Evolutionary conservation across 1,140 invertebrate species (phyloP).

Genomic region (Lasaia peninsularis): DNA sequence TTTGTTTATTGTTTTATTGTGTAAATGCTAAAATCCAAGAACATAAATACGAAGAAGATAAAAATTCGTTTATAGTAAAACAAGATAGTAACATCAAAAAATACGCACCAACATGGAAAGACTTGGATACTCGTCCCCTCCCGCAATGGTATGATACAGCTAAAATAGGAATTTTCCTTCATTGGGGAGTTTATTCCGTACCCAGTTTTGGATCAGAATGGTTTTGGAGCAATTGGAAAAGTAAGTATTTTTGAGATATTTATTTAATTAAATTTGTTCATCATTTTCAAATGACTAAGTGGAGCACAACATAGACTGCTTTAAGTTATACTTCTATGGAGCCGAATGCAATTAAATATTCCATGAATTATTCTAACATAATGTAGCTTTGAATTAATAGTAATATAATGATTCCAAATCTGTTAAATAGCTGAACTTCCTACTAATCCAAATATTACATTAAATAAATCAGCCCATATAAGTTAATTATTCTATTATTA

Average conservation of each 20-base stretch:
- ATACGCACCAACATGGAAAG: slow-evolving; percentile 85
- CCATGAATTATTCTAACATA: too few species aligned
- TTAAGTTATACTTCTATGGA: too few species aligned
- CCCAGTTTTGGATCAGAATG: slow-evolving; percentile 91
- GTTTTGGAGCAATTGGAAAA: slow-evolving; percentile 91
- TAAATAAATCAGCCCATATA: too few species aligned
- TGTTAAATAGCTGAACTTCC: too few species aligned
- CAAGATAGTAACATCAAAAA: slow-evolving; percentile 18
- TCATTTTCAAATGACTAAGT: too few species aligned
- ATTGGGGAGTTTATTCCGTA: slow-evolving; percentile 96
- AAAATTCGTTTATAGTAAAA: not conserved
- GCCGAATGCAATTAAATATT: too few species aligned
- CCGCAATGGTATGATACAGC: slow-evolving; percentile 93
- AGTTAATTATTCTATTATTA: too few species aligned
- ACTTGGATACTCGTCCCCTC: slow-evolving; percentile 88
- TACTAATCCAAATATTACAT: too few species aligned
- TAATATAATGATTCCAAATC: too few species aligned
- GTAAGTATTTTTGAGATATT: slow-evolving; percentile 53
- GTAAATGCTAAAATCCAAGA: not conserved
- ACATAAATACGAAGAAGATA: not conserved
- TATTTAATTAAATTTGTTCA: too few species aligned
- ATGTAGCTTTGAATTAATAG: too few species aligned
- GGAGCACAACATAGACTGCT: too few species aligned
- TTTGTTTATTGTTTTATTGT: not conserved
- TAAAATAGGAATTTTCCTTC: slow-evolving; percentile 95